Conservation (phyloP, 2,888 invertebrate genomes). For the Amiota communis region DNA sequence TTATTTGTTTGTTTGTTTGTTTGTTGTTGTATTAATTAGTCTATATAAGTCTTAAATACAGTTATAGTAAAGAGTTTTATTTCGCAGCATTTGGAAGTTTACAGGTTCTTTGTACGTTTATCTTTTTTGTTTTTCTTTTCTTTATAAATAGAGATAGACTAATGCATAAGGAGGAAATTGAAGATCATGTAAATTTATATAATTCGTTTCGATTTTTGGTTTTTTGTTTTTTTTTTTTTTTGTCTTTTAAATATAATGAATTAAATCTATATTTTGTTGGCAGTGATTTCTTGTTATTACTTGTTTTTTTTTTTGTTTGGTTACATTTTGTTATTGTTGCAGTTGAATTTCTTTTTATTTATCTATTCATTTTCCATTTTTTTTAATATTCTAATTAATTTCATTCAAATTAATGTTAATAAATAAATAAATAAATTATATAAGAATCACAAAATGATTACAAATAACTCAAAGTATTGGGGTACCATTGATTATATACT, state of each 20-base stretch:
- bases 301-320: not conserved
- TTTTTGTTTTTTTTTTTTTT: not conserved
- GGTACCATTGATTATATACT: no score
- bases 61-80: not conserved
- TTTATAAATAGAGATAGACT: not conserved
- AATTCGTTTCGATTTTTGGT: no score
- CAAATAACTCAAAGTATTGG: no score
- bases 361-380: not conserved
- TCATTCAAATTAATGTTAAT: no score
- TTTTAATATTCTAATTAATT: not conserved
- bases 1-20: not conserved
- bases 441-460: no score
- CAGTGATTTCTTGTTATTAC: slow-evolving; percentile 5
- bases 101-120: not conserved
- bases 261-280: slow-evolving; percentile 18
- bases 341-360: not conserved
- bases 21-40: not conserved
- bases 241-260: not conserved
- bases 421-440: no score
- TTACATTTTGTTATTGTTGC: slow-evolving; percentile 3
- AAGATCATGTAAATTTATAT: slow-evolving; percentile 2
- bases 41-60: slow-evolving; percentile 6
- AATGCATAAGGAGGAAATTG: not conserved
- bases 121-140: no score
- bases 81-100: slow-evolving; percentile 3